Conservation (phyloP, 1,140 invertebrate genomes). For the Lordiphosa clarofinis region DNA sequence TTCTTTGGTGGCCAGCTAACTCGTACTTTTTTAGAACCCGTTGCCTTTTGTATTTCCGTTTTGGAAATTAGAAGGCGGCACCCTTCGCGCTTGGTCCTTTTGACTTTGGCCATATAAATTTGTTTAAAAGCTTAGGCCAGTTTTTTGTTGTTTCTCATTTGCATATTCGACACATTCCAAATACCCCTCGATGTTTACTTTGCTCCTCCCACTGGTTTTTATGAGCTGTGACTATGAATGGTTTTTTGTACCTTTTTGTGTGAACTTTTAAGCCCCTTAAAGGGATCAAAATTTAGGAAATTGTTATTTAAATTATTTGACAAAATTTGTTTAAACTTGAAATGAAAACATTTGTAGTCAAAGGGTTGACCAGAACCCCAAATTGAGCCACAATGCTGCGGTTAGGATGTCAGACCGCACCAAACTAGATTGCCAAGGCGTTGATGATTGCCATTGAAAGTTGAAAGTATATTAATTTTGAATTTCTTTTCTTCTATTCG, state of each 20-base stretch:
- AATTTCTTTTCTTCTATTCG: conserved; percentile 47
- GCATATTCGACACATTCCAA: conserved; percentile 65
- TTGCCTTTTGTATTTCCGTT: conserved; percentile 72
- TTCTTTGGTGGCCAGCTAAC: conserved; percentile 5
- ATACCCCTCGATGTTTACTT: conserved; percentile 41
- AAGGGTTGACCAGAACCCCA: conserved; percentile 17
- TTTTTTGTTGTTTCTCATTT: conserved; percentile 48
- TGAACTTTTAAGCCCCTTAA: conserved; percentile 1
- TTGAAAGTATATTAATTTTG: conserved; percentile 11
- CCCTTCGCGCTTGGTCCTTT: conserved; percentile 17
- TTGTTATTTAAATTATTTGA: conserved; percentile 20
- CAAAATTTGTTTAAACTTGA: conserved; percentile 10
- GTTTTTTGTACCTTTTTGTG: neutral
- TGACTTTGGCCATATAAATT: conserved; percentile 54
- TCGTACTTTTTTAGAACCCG: conserved; percentile 12
- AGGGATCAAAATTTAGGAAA: conserved; percentile 7
- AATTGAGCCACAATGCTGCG: conserved; percentile 26
- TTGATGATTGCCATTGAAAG: conserved; percentile 39
- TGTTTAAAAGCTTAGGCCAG: conserved; percentile 65
- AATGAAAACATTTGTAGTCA: conserved; percentile 28
- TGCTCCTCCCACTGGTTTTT: conserved; percentile 8
- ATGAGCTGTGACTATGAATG: conserved; percentile 11
- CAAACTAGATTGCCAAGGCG: conserved; percentile 26
- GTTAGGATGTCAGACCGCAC: conserved; percentile 36
- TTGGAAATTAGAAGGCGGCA: conserved; percentile 63